Conservation (phyloP, 2,113 vertebrate genomes). For the Azemiops feae region DNA sequence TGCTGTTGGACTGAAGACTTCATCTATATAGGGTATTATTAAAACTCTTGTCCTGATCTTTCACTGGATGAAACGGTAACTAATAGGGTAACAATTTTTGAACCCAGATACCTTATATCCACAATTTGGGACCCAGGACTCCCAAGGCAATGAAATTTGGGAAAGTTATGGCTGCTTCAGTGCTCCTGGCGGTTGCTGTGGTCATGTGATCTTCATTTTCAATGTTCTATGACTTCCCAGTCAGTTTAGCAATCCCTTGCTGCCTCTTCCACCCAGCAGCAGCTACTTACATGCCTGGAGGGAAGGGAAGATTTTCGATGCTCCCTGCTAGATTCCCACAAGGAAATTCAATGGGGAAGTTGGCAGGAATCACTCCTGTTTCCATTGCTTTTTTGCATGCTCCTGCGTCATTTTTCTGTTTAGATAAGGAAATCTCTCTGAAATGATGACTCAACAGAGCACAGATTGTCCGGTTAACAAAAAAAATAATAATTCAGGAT, state of each 20-base stretch:
- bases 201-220: not conserved
- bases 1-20: not conserved
- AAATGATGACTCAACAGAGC: too few relatives aligned
- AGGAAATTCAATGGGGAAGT: not conserved
- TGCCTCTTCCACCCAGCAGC: not conserved
- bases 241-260: not conserved
- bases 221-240: not conserved
- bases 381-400: too few relatives aligned
- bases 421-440: too few relatives aligned
- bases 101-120: not conserved
- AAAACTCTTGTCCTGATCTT: not conserved
- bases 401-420: too few relatives aligned
- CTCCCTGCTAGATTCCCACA: not conserved
- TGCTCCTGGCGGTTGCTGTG: not conserved
- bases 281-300: not conserved
- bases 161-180: not conserved
- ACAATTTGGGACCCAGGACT: not conserved
- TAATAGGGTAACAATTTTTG: not conserved
- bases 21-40: not conserved
- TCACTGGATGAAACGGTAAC: not conserved
- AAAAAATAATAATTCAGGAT: not conserved
- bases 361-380: not conserved
- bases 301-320: not conserved
- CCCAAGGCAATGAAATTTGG: not conserved
- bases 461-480: not conserved